Conservation (phyloP, 2,113 vertebrate genomes). For the Pristiophorus japonicus region DNA sequence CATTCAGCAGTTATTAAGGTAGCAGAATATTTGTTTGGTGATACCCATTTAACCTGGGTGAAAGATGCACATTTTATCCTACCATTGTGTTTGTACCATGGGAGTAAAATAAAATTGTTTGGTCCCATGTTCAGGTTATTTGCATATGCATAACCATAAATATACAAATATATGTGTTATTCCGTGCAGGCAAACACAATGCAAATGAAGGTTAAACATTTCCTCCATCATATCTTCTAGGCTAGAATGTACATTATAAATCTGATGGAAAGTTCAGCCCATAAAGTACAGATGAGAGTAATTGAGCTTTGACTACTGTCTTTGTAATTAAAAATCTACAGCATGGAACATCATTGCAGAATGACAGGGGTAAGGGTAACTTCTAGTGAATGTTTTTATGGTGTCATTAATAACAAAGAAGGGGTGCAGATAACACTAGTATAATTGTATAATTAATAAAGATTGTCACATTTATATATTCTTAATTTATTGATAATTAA, state of each 20-base stretch:
- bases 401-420: conserved; percentile 29
- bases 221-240: neutral
- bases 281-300: conserved; percentile 11
- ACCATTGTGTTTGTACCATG: neutral
- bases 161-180: neutral
- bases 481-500: conserved; percentile 32
- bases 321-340: conserved; percentile 30
- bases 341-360: conserved; percentile 22
- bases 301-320: conserved; percentile 20
- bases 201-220: conserved; percentile 22
- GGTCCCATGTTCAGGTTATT: neutral
- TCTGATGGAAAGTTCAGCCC: conserved; percentile 10
- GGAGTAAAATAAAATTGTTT: neutral
- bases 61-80: neutral
- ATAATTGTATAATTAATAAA: conserved; percentile 37
- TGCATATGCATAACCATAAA: neutral
- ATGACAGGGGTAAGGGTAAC: conserved; percentile 33
- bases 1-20: neutral
- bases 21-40: neutral
- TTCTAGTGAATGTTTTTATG: conserved; percentile 3
- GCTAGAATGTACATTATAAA: conserved; percentile 18
- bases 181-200: neutral
- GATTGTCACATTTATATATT: conserved; percentile 37
- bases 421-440: conserved; percentile 25
- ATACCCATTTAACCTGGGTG: neutral